Percentiles rank a stretch among this genome's conserved stretches.
Evolutionary conservation across 2,888 invertebrate species (phyloP).

Genomic region (Eurytoma adleriae): DNA sequence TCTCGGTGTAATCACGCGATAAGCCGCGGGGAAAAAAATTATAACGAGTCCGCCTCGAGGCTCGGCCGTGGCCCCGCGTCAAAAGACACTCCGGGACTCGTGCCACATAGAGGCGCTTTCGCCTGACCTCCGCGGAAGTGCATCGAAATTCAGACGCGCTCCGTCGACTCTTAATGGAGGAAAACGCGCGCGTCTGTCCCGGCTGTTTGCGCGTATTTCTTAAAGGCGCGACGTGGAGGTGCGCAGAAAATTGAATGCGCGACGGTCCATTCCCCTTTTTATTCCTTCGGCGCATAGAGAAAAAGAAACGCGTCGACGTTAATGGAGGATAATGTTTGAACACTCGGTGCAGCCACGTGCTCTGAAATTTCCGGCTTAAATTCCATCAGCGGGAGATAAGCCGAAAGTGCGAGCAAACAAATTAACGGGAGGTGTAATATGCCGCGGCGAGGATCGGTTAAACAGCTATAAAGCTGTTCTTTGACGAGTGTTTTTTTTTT

Average conservation of each 20-base stretch:
- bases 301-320: no score
- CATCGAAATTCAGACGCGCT: constrained; percentile 12
- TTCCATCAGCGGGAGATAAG: not conserved
- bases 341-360: not conserved
- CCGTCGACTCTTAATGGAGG: no score
- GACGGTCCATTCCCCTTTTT: not conserved
- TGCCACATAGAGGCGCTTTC: constrained; percentile 17
- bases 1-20: constrained; percentile 28
- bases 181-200: not conserved
- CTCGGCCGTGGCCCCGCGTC: not conserved
- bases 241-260: not conserved
- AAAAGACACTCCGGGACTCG: constrained; percentile 13
- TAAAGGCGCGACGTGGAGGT: not conserved
- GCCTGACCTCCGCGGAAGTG: constrained; percentile 27
- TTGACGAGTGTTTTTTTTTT: constrained; percentile 10
- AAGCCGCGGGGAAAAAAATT: constrained; percentile 31
- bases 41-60: constrained; percentile 45
- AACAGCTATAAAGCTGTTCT: constrained; percentile 25
- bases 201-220: not conserved
- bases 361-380: constrained; percentile 1
- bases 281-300: no score
- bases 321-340: not conserved
- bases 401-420: not conserved
- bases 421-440: constrained; percentile 18
- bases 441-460: constrained; percentile 20